Evolutionary conservation across 2,797 vertebrate species (phyloP).

Genomic region (Carapus acus): DNA sequence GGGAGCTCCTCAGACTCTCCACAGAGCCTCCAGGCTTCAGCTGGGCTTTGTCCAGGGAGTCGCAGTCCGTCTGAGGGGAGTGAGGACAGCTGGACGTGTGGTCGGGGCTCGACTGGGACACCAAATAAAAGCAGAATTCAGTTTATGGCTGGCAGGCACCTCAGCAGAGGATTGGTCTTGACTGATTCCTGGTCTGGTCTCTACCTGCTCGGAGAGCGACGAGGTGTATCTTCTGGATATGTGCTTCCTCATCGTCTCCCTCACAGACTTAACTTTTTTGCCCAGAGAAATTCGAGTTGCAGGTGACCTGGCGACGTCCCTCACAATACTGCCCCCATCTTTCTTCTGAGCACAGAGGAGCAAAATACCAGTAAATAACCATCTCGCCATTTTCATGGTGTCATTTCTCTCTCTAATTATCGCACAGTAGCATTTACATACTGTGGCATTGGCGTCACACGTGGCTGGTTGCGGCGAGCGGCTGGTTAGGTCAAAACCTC

Average conservation of each 20-base stretch:
- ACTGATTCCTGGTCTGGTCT: no score
- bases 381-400: background rate
- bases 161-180: no score
- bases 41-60: constrained; percentile 86
- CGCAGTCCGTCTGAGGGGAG: constrained; percentile 70
- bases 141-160: background rate
- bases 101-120: constrained; percentile 76
- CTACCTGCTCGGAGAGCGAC: constrained; percentile 88
- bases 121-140: background rate
- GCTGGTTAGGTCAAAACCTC: constrained; percentile 91
- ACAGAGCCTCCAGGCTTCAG: constrained; percentile 94
- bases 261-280: constrained; percentile 96
- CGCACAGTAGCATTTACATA: constrained; percentile 60
- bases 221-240: constrained; percentile 92
- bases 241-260: constrained; percentile 96
- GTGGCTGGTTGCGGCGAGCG: constrained; percentile 76
- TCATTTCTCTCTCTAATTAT: no score
- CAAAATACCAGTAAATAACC: background rate
- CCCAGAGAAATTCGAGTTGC: constrained; percentile 89
- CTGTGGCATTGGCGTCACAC: constrained; percentile 68
- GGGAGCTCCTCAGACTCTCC: constrained; percentile 92
- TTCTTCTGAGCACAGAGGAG: constrained; percentile 67
- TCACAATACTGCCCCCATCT: constrained; percentile 78
- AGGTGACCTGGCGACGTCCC: constrained; percentile 82
- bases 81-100: constrained; percentile 77